Evolutionary conservation across 1,140 invertebrate genomes (phyloP).

Genomic region (Drosophila nebulosa): DNA sequence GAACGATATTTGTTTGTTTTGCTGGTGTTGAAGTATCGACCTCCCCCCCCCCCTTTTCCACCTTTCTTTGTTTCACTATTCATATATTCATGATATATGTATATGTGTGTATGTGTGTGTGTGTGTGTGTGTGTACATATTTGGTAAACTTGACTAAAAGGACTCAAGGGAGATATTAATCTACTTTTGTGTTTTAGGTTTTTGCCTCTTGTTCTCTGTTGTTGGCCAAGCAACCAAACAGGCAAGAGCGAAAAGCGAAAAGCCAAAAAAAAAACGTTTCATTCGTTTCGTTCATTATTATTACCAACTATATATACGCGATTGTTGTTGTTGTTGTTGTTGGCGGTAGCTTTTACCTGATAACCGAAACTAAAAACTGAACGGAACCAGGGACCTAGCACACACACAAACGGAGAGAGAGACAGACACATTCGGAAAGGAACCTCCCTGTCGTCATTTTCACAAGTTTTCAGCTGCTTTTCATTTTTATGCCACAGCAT

Average conservation of each 20-base stretch:
- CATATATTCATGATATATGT: neutral
- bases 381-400: slow-evolving; percentile 42
- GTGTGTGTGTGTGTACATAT: slow-evolving; percentile 13
- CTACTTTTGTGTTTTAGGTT: slow-evolving; percentile 44
- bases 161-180: slow-evolving; percentile 78
- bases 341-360: slow-evolving; percentile 55
- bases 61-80: too few species aligned
- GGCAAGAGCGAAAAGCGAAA: slow-evolving; percentile 23
- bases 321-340: slow-evolving; percentile 18
- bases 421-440: neutral
- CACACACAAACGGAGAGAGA: slow-evolving; percentile 3
- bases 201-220: neutral
- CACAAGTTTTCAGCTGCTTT: slow-evolving; percentile 68
- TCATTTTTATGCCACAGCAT: slow-evolving; percentile 48
- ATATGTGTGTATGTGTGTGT: neutral
- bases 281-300: slow-evolving; percentile 70
- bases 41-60: too few species aligned
- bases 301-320: slow-evolving; percentile 66
- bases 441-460: slow-evolving; percentile 36
- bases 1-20: too few species aligned
- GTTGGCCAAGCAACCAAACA: slow-evolving; percentile 27
- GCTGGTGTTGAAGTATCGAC: too few species aligned
- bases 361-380: slow-evolving; percentile 68
- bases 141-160: slow-evolving; percentile 72
- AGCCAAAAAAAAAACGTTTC: slow-evolving; percentile 53